Conservation (phyloP, 2,113 vertebrate genomes). For the Percopsis transmontana region DNA sequence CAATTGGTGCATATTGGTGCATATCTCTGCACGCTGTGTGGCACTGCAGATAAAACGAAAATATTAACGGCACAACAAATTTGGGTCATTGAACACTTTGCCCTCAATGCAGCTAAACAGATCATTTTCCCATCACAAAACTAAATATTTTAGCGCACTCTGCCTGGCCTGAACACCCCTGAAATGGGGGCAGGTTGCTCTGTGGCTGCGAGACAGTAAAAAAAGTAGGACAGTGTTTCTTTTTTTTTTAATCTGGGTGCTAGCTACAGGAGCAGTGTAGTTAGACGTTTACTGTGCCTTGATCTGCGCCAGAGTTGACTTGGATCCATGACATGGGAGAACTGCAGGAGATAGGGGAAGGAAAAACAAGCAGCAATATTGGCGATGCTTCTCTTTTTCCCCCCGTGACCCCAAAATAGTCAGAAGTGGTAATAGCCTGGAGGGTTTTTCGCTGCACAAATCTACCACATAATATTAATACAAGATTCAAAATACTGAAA, state of each 20-base stretch:
- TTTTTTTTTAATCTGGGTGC: constrained; percentile 13
- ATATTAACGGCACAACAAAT: neutral
- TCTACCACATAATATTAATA: too few species aligned
- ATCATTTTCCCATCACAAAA: constrained; percentile 30
- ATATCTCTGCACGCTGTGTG: neutral
- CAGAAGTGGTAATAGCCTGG: too few species aligned
- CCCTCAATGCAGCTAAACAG: constrained; percentile 1
- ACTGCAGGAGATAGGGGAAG: neutral
- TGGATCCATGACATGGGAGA: neutral
- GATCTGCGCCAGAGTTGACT: neutral
- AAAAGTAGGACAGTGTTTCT: constrained; percentile 56
- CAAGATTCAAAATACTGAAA: too few species aligned
- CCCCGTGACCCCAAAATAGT: too few species aligned
- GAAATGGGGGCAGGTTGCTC: constrained; percentile 54
- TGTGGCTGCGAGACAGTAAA: constrained; percentile 37
- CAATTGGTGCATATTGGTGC: neutral
- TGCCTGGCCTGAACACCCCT: constrained; percentile 19
- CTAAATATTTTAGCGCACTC: constrained; percentile 51
- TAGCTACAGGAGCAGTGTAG: neutral
- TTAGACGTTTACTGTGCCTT: constrained; percentile 1
- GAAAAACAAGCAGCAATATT: neutral
- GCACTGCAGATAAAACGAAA: neutral
- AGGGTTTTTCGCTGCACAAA: too few species aligned
- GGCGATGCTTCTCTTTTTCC: too few species aligned
- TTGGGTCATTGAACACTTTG: neutral